phyloP scores from a whole-genome alignment of 1,140 invertebrate genomes.

The Neodiprion lecontei region DNA sequence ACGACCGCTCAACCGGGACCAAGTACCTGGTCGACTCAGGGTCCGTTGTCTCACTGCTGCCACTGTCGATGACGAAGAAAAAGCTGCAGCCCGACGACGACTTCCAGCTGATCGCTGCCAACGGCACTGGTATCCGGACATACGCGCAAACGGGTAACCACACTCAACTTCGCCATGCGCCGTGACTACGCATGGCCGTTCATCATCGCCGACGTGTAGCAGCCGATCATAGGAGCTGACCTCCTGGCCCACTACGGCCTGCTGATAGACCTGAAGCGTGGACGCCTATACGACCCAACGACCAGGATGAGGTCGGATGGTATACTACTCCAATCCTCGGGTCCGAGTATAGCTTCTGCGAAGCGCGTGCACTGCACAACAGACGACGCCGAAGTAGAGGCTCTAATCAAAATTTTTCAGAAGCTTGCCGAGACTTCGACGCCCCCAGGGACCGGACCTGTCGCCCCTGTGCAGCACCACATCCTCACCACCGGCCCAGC shows the following conservation, averaged over 20 bases:
- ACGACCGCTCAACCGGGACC: slow-evolving; percentile 1
- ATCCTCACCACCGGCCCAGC: slow-evolving; percentile 25
- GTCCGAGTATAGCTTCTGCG: no score
- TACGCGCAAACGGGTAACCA: slow-evolving; percentile 13
- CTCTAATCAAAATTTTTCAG: no score
- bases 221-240: slow-evolving; percentile 28
- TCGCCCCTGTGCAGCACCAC: slow-evolving; percentile 22
- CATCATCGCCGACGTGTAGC: slow-evolving; percentile 21
- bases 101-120: slow-evolving; percentile 19
- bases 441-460: no score
- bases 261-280: slow-evolving; percentile 26
- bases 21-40: slow-evolving; percentile 21
- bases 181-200: slow-evolving; percentile 16
- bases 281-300: slow-evolving; percentile 21
- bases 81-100: not conserved
- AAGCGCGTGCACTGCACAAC: no score
- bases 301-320: not conserved
- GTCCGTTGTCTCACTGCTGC: slow-evolving; percentile 18
- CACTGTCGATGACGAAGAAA: not conserved
- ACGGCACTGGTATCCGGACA: slow-evolving; percentile 19
- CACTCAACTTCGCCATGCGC: slow-evolving; percentile 20
- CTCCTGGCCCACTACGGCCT: slow-evolving; percentile 25
- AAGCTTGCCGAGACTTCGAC: no score
- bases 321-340: no score
- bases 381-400: no score